These are phyloP conservation scores for Xestobium rufovillosum DNA, from an alignment of 2,888 invertebrate genomes.

Conservation along the genomic window DNA sequence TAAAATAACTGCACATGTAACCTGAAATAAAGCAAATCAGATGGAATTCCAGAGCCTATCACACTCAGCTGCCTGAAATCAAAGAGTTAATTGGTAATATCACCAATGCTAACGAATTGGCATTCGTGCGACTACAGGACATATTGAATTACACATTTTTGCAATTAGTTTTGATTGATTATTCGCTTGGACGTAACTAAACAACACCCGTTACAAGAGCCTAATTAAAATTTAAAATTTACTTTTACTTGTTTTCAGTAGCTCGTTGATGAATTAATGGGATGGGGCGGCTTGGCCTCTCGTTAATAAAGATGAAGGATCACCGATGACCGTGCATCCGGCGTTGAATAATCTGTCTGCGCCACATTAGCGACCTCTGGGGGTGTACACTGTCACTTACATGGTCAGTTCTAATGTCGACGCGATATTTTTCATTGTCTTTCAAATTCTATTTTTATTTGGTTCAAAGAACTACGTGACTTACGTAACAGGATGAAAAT, in stretches of 20 bases:
- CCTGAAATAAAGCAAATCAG: constrained; percentile 16
- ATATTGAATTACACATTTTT: constrained; percentile 23
- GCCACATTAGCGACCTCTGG: constrained; percentile 24
- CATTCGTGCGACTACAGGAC: constrained; percentile 19
- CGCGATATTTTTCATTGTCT: neutral
- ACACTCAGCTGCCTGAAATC: constrained; percentile 23
- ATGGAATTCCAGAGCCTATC: constrained; percentile 18
- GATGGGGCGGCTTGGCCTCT: constrained; percentile 23
- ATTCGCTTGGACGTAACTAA: constrained; percentile 13
- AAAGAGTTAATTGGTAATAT: constrained; percentile 32
- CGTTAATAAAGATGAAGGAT: constrained; percentile 28
- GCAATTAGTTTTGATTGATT: constrained; percentile 22
- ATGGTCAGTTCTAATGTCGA: constrained; percentile 8
- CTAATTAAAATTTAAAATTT: constrained; percentile 20
- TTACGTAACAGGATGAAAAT: too few species aligned
- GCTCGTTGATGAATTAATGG: constrained; percentile 21
- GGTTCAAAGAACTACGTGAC: too few species aligned
- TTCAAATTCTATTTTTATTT: neutral
- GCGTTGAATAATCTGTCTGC: constrained; percentile 27
- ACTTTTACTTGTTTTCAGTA: constrained; percentile 15
- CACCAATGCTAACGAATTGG: constrained; percentile 25
- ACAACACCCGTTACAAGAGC: constrained; percentile 16
- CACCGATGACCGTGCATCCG: constrained; percentile 23
- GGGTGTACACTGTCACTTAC: constrained; percentile 23
- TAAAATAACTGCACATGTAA: constrained; percentile 1